A percentile compares a stretch with the other conserved stretches of the same genome.
phyloP scores from a whole-genome alignment of 2,113 vertebrate species.

The Vanacampus margaritifer region DNA sequence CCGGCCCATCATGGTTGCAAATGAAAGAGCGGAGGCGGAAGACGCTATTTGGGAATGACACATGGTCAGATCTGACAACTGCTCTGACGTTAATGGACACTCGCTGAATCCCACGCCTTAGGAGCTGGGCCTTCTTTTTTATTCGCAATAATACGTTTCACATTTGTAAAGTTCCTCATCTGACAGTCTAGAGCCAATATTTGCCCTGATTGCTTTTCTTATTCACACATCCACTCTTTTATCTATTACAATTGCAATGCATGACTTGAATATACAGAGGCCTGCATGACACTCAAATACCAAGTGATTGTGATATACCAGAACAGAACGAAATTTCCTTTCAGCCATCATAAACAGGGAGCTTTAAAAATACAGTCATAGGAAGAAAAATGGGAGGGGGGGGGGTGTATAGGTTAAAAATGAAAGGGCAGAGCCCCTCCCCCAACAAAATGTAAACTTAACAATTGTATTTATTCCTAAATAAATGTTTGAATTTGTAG shows the following conservation, averaged over 20 bases:
- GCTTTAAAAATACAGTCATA: no score
- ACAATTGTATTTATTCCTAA: no score
- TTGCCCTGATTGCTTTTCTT: background rate
- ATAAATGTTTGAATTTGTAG: no score
- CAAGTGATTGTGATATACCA: no score
- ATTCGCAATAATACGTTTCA: background rate
- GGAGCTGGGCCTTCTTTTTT: conserved; percentile 1
- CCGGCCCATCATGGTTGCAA: conserved; percentile 8
- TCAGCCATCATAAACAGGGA: no score
- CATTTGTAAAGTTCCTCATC: background rate
- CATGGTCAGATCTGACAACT: conserved; percentile 20
- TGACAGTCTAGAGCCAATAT: background rate
- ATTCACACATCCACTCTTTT: background rate
- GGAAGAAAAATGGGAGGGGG: no score
- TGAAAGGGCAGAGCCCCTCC: no score
- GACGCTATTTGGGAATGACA: conserved; percentile 25
- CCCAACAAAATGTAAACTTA: no score
- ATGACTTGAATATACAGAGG: background rate
- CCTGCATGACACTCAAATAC: background rate
- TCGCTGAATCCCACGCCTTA: background rate
- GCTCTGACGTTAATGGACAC: conserved; percentile 18
- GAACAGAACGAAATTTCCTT: background rate
- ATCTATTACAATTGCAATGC: background rate
- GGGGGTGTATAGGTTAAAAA: no score
- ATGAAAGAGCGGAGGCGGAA: conserved; percentile 11